A percentile compares a stretch with the other conserved stretches of the same genome.
phyloP scores from a whole-genome alignment of 2,888 invertebrate genomes.

The Bedellia somnulentella region DNA sequence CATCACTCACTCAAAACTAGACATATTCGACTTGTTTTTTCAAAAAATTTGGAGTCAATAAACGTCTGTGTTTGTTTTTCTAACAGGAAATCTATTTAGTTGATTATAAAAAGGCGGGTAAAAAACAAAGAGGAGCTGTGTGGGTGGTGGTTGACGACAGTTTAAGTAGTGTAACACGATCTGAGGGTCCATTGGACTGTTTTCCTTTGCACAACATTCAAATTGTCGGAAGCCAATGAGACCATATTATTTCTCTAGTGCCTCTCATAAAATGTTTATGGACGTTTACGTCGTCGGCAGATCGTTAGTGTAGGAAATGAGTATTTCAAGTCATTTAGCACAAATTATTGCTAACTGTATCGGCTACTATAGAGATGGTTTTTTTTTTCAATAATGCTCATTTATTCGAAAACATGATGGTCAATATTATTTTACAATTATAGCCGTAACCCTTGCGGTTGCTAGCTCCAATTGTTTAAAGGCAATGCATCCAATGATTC shows the following conservation, averaged over 20 bases:
- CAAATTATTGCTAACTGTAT: constrained; percentile 19
- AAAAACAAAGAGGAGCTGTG: constrained; percentile 32
- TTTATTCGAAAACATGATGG: too few relatives aligned
- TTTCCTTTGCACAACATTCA: constrained; percentile 30
- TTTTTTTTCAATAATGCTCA: too few relatives aligned
- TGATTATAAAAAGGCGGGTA: constrained; percentile 23
- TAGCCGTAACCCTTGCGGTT: too few relatives aligned
- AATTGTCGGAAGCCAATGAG: constrained; percentile 41
- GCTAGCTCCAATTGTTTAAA: too few relatives aligned
- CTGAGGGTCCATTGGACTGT: constrained; percentile 40
- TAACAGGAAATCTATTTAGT: constrained; percentile 54
- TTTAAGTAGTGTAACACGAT: constrained; percentile 54
- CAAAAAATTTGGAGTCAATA: constrained; percentile 37
- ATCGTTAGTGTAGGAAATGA: too few relatives aligned
- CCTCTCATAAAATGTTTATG: constrained; percentile 16
- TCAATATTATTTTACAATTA: too few relatives aligned
- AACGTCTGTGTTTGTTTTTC: constrained; percentile 54
- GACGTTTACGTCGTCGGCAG: constrained; percentile 12
- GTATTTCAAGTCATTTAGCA: too few relatives aligned
- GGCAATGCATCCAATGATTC: too few relatives aligned
- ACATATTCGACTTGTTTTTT: constrained; percentile 14
- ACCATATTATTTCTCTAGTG: constrained; percentile 32
- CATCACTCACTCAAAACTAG: constrained; percentile 54
- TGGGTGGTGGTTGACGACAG: constrained; percentile 58
- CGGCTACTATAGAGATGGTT: constrained; percentile 16